phyloP scores from a whole-genome alignment of 2,888 invertebrate genomes.

The Ferdinandea cuprea region DNA sequence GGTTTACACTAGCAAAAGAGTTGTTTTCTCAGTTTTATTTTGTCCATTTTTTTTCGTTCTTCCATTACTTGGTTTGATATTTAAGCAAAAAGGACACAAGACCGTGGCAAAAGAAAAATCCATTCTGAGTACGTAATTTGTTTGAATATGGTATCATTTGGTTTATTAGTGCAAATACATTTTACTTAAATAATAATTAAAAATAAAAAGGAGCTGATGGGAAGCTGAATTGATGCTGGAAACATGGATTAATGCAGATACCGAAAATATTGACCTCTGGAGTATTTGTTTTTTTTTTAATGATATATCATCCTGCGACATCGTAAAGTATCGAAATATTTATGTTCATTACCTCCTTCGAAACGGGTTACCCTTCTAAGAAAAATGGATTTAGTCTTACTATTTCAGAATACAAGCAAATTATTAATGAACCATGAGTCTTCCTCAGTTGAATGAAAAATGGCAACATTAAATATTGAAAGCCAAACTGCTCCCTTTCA shows the following conservation, averaged over 20 bases:
- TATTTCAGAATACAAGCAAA: not conserved
- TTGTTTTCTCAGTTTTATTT: conserved; percentile 32
- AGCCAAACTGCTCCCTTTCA: conserved; percentile 16
- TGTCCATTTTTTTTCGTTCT: not conserved
- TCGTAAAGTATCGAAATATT: too few species aligned
- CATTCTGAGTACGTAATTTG: conserved; percentile 31
- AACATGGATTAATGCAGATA: too few species aligned
- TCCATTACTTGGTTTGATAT: conserved; percentile 1
- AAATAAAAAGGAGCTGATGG: not conserved
- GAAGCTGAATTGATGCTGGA: not conserved
- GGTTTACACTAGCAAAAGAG: conserved; percentile 44
- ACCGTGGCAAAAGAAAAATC: not conserved
- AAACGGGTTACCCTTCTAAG: not conserved
- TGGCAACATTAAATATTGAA: conserved; percentile 42
- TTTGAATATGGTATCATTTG: conserved; percentile 31
- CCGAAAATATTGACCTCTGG: too few species aligned
- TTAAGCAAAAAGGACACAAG: not conserved
- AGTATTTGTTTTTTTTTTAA: too few species aligned
- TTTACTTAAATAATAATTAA: conserved; percentile 6
- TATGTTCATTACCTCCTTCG: too few species aligned
- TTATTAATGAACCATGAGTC: conserved; percentile 32
- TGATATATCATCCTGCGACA: too few species aligned
- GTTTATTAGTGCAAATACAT: conserved; percentile 19
- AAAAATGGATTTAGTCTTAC: not conserved
- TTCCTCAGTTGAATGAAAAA: conserved; percentile 3